Percentiles rank a stretch among this genome's conserved stretches.
Conservation (phyloP, 2,888 invertebrate genomes). For the Flexamia atlantica region DNA sequence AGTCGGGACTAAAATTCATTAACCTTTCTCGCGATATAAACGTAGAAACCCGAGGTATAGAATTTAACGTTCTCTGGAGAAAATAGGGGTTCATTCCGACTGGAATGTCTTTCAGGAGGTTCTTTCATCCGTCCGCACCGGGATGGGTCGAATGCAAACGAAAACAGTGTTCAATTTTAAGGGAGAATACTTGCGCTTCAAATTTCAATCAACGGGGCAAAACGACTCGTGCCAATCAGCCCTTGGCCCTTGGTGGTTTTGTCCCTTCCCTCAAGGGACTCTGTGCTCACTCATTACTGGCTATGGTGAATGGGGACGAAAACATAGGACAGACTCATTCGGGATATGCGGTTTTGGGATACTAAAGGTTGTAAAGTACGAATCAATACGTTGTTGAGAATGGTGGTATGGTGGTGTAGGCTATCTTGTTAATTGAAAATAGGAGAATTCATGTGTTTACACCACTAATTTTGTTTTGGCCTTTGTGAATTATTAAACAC, state of each 20-base stretch:
- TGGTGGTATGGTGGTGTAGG: too few species aligned
- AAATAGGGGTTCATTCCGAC: constrained; percentile 5
- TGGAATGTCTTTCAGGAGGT: not conserved
- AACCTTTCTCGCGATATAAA: too few species aligned
- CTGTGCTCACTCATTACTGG: constrained; percentile 19
- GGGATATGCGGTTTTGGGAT: not conserved
- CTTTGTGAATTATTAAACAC: too few species aligned
- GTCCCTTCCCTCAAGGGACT: not conserved
- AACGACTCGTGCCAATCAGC: constrained; percentile 36
- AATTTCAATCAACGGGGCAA: constrained; percentile 46
- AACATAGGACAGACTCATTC: not conserved
- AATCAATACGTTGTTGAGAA: too few species aligned
- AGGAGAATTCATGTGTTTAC: too few species aligned
- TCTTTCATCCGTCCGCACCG: not conserved
- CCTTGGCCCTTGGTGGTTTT: not conserved
- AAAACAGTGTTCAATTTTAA: constrained; percentile 52
- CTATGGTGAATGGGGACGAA: not conserved
- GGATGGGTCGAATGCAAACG: constrained; percentile 8
- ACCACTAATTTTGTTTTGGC: too few species aligned
- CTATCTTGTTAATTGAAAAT: too few species aligned
- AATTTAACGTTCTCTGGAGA: constrained; percentile 5
- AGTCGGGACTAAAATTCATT: too few species aligned
- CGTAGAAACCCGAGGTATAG: not conserved
- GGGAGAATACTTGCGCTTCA: constrained; percentile 55
- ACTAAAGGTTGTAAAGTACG: not conserved